Percentiles rank a stretch among this genome's conserved stretches.
Evolutionary conservation across 2,888 invertebrate genomes (phyloP).

Genomic region (Polymixis flavicincta): DNA sequence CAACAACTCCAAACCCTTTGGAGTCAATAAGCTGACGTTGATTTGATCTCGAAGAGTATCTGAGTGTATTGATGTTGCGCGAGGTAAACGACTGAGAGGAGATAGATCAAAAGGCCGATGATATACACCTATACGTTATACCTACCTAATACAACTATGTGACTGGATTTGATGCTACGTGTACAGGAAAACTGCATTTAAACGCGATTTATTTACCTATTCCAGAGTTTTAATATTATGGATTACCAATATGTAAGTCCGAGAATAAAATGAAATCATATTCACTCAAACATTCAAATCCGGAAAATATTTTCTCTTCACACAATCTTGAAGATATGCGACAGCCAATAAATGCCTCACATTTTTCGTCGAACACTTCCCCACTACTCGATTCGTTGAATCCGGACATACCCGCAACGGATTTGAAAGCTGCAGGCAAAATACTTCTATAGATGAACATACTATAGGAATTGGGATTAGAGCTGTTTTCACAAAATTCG

Average conservation of each 20-base stretch:
- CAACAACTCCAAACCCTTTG: constrained; percentile 39
- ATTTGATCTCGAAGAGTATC: constrained; percentile 48
- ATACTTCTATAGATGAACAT: constrained; percentile 15
- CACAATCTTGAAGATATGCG: constrained; percentile 25
- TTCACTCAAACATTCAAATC: constrained; percentile 40
- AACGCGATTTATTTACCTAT: neutral
- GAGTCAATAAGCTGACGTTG: constrained; percentile 46
- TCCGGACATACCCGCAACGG: constrained; percentile 37
- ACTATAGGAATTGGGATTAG: neutral
- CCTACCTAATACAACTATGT: neutral
- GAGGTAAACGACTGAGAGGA: constrained; percentile 40
- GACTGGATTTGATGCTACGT: neutral
- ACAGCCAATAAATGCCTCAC: constrained; percentile 44
- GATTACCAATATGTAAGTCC: constrained; percentile 12
- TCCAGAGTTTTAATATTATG: neutral
- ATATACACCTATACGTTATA: constrained; percentile 2
- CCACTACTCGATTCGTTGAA: constrained; percentile 34
- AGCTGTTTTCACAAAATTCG: neutral
- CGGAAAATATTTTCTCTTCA: constrained; percentile 31
- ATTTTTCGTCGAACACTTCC: constrained; percentile 52
- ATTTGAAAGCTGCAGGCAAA: constrained; percentile 26
- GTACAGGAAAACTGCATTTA: neutral
- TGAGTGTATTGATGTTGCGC: constrained; percentile 53
- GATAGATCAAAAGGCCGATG: constrained; percentile 53
- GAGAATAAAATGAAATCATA: constrained; percentile 27